phyloP scores from a whole-genome alignment of 2,888 invertebrate genomes.

The Horisme vitalbata region DNA sequence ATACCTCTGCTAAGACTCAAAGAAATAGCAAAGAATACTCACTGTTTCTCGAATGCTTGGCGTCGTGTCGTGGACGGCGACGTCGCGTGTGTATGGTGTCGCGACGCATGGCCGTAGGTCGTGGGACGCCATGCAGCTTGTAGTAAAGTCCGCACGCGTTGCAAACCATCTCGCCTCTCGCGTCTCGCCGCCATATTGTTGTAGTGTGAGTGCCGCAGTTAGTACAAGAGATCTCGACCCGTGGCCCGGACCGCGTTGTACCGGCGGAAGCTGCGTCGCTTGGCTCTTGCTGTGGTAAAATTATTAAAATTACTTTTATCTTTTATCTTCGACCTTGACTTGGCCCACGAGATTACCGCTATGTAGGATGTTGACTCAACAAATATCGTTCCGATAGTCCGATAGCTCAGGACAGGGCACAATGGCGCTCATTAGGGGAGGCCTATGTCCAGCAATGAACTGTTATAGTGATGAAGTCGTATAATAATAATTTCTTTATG shows the following conservation, averaged over 20 bases:
- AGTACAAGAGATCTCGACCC: constrained; percentile 95
- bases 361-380: too few species aligned
- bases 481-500: too few species aligned
- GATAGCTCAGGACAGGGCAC: too few species aligned
- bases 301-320: too few species aligned
- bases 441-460: too few species aligned
- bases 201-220: constrained; percentile 99
- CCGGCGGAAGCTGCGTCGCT: constrained; percentile 35
- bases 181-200: constrained; percentile 98
- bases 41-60: constrained; percentile 79
- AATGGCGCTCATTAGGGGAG: too few species aligned
- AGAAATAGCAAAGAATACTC: too few species aligned
- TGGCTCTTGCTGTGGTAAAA: constrained; percentile 43
- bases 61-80: constrained; percentile 90
- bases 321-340: too few species aligned
- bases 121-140: constrained; percentile 96
- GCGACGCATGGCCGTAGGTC: constrained; percentile 97
- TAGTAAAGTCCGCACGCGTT: constrained; percentile 99
- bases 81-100: constrained; percentile 98
- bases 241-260: constrained; percentile 39
- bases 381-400: too few species aligned
- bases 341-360: too few species aligned
- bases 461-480: too few species aligned
- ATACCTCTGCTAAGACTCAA: too few species aligned
- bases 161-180: constrained; percentile 98